phyloP scores from a whole-genome alignment of 2,888 invertebrate genomes.

The Muschampia plurimacula region DNA sequence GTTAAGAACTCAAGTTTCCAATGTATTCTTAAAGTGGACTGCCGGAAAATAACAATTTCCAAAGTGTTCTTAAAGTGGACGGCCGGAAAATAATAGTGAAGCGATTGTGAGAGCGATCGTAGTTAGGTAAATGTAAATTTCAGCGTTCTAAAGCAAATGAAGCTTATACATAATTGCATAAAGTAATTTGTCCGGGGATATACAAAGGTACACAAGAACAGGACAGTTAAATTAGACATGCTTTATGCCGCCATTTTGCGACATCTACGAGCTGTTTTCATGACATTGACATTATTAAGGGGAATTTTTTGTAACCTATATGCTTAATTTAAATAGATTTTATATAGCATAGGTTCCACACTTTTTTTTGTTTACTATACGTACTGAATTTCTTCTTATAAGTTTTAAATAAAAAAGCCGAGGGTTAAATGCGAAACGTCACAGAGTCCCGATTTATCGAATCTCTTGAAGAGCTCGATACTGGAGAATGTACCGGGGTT shows the following conservation, averaged over 20 bases:
- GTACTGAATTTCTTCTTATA: too few relatives aligned
- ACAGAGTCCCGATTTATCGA: background rate
- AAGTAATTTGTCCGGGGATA: constrained; percentile 16
- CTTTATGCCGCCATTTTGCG: constrained; percentile 1
- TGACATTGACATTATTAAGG: background rate
- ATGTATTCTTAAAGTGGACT: background rate
- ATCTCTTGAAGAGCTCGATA: background rate
- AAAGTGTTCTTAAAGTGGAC: background rate
- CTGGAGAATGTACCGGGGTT: background rate
- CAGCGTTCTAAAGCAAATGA: constrained; percentile 20
- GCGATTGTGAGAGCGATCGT: background rate
- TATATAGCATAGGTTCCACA: too few relatives aligned
- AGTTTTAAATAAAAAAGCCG: too few relatives aligned
- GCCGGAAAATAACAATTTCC: background rate
- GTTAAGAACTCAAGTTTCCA: background rate
- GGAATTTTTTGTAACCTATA: background rate
- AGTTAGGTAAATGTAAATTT: constrained; percentile 18
- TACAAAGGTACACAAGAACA: constrained; percentile 14
- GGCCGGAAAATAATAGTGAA: background rate
- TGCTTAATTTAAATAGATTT: too few relatives aligned
- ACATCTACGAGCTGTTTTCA: background rate
- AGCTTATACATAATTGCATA: constrained; percentile 13
- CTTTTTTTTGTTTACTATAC: too few relatives aligned
- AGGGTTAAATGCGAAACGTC: too few relatives aligned
- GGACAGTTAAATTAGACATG: constrained; percentile 17